phyloP scores from a whole-genome alignment of 2,888 invertebrate genomes.

The Cylloceria caligata region DNA sequence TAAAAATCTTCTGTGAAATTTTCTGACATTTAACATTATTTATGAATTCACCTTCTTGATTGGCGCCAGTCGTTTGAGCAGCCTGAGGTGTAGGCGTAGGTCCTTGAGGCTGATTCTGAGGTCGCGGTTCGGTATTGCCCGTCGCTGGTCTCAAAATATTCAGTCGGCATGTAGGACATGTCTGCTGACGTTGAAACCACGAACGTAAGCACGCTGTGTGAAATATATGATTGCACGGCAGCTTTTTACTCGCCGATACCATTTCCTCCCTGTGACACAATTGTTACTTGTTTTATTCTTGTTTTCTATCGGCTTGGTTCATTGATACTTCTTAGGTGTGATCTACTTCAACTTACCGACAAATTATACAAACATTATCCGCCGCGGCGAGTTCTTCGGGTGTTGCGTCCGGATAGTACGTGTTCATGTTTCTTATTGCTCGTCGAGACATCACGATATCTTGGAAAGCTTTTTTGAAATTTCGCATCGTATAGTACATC shows the following conservation, averaged over 20 bases:
- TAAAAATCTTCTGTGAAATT: not conserved
- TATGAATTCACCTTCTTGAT: conserved; percentile 60
- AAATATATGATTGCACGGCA: conserved; percentile 99
- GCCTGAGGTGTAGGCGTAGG: conserved; percentile 77
- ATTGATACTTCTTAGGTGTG: not conserved
- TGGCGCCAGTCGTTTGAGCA: conserved; percentile 71
- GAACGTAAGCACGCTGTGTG: conserved; percentile 98
- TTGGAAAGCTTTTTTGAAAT: conserved; percentile 98
- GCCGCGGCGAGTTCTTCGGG: conserved; percentile 95
- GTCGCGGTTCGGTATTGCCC: conserved; percentile 74
- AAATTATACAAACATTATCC: conserved; percentile 99
- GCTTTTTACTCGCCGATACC: conserved; percentile 93
- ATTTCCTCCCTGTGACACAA: conserved; percentile 87
- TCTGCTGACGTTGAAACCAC: conserved; percentile 99
- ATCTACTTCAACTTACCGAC: conserved; percentile 86
- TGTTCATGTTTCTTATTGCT: conserved; percentile 99
- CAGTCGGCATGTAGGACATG: conserved; percentile 98
- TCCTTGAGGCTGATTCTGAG: conserved; percentile 81
- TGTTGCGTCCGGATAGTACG: conserved; percentile 98
- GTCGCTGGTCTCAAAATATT: conserved; percentile 89
- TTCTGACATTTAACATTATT: not conserved
- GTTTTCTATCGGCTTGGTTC: not conserved
- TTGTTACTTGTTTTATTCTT: conserved; percentile 1
- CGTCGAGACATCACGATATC: conserved; percentile 98
- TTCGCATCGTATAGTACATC: conserved; percentile 99